Base-by-base conservation (phyloP, 1,140 invertebrate genomes). In the Probaryconus sp. region DNA sequence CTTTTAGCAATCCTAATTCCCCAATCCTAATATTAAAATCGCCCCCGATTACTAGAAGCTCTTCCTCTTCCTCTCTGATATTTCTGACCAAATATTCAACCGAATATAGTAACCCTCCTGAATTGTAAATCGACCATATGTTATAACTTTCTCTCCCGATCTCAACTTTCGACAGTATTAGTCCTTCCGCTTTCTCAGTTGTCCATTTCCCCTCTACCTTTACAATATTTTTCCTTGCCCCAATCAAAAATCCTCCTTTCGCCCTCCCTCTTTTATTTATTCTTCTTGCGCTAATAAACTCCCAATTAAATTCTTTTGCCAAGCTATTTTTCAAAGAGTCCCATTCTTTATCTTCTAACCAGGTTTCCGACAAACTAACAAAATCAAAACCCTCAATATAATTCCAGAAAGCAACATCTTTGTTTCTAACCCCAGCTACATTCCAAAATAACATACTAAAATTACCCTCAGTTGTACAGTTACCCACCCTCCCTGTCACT, bases 31-130 rank as follows among this genome's bases (percentile, higher is more conserved):
- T 55, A 33, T 74, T 74, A 53, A 68, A 68, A 38, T 68, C 48
- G 2, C n/a, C 80, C 79, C 58, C 81, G 73, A 30, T 81, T 60
- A 80, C 80, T 82, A 79, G 67, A 24, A 11, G 2, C 65, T n/a
- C 78, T 61, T 58, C 60, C 16, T 56, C 37, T 4, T 35, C n/a
- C n/a, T n/a, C n/a, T n/a, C n/a, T n/a, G n/a, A n/a, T n/a, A n/a
- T n/a, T n/a, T n/a, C n/a, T n/a, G n/a, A n/a, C 55, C 26, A 47
- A 26, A 3, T 6, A 6, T 3, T 24, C 20, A 37, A 51, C 7
- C 2, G 6, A n/a, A 2, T 20, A 9, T 5, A 9, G 5, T 10
- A 33, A 11, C 2, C 13, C 9, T 7, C 26, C 28, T 18, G 11
- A 21, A 10, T 63, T 63, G 10, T 63, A 63, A 26, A 51, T 20